A percentile compares a stretch with the other conserved stretches of the same genome.
phyloP scores from a whole-genome alignment of 2,113 vertebrate genomes.

The Parus major region DNA sequence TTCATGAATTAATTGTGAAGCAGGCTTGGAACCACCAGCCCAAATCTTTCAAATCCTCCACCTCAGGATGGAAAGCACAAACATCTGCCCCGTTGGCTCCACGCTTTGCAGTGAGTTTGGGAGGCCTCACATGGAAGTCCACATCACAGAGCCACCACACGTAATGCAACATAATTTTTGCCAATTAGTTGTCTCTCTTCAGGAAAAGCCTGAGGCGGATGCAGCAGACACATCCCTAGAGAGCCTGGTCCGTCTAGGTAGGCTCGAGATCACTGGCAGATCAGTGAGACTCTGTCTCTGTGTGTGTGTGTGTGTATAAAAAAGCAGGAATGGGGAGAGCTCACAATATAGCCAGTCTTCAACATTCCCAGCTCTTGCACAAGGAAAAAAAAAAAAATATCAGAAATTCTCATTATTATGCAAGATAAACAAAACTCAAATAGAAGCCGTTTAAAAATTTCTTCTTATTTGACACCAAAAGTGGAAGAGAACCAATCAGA shows the following conservation, averaged over 20 bases:
- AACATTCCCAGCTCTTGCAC: background rate
- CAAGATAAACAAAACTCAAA: conserved; percentile 19
- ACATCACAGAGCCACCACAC: conserved; percentile 51
- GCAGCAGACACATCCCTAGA: conserved; percentile 59
- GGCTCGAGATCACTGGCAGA: conserved; percentile 33
- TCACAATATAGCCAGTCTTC: background rate
- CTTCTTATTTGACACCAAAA: background rate
- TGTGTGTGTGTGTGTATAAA: background rate
- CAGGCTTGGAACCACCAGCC: background rate
- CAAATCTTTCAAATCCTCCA: background rate
- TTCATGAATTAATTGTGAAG: conserved; percentile 8
- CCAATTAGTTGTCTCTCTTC: conserved; percentile 61
- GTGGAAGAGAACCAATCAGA: background rate
- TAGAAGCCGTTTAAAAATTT: background rate
- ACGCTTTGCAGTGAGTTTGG: background rate
- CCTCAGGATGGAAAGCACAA: background rate
- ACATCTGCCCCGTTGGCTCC: background rate
- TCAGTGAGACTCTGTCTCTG: background rate
- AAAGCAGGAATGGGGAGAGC: background rate
- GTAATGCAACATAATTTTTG: conserved; percentile 46
- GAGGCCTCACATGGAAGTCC: conserved; percentile 11
- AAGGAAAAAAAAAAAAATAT: background rate
- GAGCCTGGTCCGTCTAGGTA: conserved; percentile 45
- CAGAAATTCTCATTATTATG: background rate
- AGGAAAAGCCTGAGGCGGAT: conserved; percentile 50